These are phyloP conservation scores for Hypotaenidia philippensis DNA, from an alignment of 2,797 vertebrate genomes.

Conservation along the genomic window DNA sequence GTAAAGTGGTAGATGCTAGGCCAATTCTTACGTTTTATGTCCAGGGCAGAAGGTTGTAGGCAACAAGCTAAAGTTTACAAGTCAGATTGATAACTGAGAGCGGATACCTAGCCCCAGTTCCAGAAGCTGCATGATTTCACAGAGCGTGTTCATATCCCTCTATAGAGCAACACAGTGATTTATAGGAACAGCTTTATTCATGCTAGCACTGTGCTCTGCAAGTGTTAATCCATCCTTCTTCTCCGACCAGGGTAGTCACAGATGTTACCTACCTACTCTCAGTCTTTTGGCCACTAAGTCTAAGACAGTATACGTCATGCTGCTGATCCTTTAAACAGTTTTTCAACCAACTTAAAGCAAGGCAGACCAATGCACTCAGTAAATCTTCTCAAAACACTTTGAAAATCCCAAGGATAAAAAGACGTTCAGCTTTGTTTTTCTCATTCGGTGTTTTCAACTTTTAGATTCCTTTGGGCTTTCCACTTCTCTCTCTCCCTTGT, in stretches of 20 bases:
- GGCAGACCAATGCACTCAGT: neutral
- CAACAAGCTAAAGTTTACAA: neutral
- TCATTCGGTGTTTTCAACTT: neutral
- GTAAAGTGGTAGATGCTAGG: neutral
- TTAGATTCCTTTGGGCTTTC: conserved; percentile 16
- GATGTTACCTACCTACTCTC: neutral
- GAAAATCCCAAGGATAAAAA: conserved; percentile 42
- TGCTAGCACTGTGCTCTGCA: neutral
- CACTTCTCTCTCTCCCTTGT: neutral
- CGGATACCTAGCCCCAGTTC: accelerated
- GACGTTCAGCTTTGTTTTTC: neutral
- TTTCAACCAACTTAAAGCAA: neutral
- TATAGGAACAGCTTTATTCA: neutral
- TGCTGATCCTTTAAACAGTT: neutral
- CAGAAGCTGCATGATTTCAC: neutral
- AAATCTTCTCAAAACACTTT: conserved; percentile 7
- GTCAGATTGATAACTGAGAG: neutral
- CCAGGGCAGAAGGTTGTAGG: neutral
- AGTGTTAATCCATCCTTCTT: neutral
- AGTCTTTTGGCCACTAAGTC: neutral
- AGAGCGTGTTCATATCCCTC: neutral
- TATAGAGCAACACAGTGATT: neutral
- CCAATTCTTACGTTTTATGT: neutral
- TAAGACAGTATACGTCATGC: accelerated
- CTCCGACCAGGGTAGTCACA: neutral